A percentile compares a stretch with the other conserved stretches of the same genome.
phyloP scores from a whole-genome alignment of 2,113 vertebrate genomes.

The Pungitius pungitius region DNA sequence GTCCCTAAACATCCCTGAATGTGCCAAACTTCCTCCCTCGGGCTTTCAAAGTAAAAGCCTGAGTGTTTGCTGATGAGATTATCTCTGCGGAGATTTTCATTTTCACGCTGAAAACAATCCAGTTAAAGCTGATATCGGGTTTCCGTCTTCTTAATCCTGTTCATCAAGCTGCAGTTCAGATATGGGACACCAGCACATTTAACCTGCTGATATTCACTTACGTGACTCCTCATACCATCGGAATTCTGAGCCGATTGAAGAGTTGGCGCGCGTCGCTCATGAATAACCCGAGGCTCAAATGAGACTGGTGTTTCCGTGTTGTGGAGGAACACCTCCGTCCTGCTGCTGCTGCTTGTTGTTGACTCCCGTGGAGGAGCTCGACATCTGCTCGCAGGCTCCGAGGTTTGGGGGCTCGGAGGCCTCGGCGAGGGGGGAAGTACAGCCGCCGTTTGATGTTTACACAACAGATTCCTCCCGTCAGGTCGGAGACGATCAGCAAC shows the following conservation, averaged over 20 bases:
- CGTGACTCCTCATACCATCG: too few species aligned
- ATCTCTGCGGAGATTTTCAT: slow-evolving; percentile 1
- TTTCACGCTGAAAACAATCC: background rate
- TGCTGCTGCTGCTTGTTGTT: background rate
- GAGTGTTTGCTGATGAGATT: background rate
- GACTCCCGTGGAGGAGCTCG: background rate
- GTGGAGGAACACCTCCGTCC: background rate
- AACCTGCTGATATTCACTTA: too few species aligned
- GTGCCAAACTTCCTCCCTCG: background rate
- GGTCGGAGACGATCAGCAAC: background rate
- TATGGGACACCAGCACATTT: background rate
- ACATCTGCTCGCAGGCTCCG: background rate
- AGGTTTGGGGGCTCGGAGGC: background rate
- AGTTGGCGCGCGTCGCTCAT: too few species aligned
- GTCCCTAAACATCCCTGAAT: background rate
- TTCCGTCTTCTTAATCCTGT: background rate
- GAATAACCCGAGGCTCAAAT: too few species aligned
- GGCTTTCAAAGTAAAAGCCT: background rate
- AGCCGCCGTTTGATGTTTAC: background rate
- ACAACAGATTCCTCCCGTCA: background rate
- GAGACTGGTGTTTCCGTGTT: background rate
- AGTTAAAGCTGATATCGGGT: background rate
- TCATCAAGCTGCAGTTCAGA: background rate
- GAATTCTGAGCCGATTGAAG: too few species aligned
- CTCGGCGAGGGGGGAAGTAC: too few species aligned